Conservation (phyloP, 2,888 invertebrate species). For the Capitulum mitella region DNA sequence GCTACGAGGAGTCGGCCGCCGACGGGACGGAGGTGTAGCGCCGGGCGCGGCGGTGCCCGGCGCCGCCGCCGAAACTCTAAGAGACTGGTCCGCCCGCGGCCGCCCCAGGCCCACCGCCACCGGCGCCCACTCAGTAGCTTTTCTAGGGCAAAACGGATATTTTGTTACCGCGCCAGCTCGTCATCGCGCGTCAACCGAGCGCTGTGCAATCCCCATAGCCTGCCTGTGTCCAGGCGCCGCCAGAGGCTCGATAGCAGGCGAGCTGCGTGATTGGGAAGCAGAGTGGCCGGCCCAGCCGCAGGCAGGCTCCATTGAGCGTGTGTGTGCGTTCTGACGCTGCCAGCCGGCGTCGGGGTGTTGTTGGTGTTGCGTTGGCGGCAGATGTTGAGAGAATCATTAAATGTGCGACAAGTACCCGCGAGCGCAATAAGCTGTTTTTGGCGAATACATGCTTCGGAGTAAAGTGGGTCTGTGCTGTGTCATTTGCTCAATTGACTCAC, state of each 20-base stretch:
- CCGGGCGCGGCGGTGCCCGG: not conserved
- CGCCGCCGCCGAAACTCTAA: not conserved
- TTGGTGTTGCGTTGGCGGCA: too few species aligned
- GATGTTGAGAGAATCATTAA: not conserved
- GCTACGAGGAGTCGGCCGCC: not conserved
- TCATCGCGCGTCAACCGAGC: not conserved
- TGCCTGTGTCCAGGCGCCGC: not conserved
- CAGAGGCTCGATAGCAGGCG: too few species aligned
- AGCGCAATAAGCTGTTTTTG: not conserved
- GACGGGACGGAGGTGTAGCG: constrained; percentile 18
- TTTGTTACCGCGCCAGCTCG: not conserved
- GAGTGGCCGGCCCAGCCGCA: too few species aligned
- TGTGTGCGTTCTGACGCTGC: too few species aligned
- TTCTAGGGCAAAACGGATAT: not conserved
- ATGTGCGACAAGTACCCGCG: not conserved
- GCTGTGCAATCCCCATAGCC: not conserved
- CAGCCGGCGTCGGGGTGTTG: too few species aligned
- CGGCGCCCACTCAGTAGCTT: not conserved
- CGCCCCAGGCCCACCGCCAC: not conserved
- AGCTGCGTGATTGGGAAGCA: too few species aligned
- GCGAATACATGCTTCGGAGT: not conserved
- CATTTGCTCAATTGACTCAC: too few species aligned
- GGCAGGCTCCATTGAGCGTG: too few species aligned
- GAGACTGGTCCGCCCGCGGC: not conserved
- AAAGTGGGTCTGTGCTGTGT: too few species aligned